Conservation (phyloP, 2,113 vertebrate genomes). For the Pseudois nayaur region DNA sequence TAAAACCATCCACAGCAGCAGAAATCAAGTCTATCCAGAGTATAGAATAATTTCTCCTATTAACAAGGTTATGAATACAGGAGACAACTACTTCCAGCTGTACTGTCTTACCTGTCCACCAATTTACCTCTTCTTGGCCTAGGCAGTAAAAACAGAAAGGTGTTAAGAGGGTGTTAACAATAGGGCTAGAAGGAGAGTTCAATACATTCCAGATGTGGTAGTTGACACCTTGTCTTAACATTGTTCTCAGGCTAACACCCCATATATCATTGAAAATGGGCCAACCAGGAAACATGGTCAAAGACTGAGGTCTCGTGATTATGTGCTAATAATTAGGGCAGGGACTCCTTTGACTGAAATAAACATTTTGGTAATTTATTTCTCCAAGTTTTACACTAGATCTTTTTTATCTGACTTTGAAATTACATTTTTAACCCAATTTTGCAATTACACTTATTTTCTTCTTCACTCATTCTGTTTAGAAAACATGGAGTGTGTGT, state of each 20-base stretch:
- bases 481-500: background rate
- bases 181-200: conserved; percentile 31
- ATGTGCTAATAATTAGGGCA: conserved; percentile 50
- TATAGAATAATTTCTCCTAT: background rate
- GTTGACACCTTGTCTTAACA: conserved; percentile 65
- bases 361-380: conserved; percentile 28
- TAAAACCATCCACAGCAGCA: background rate
- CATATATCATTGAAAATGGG: conserved; percentile 56
- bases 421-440: background rate
- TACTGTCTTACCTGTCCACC: conserved; percentile 22
- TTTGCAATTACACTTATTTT: background rate
- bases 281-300: conserved; percentile 31
- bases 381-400: background rate
- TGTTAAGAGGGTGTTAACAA: conserved; percentile 74
- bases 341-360: conserved; percentile 44
- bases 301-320: background rate
- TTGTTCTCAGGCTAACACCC: conserved; percentile 56
- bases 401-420: conserved; percentile 11
- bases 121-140: background rate
- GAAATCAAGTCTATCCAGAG: background rate
- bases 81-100: conserved; percentile 58
- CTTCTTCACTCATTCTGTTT: background rate
- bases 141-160: conserved; percentile 29
- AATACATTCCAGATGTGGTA: conserved; percentile 66
- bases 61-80: background rate